A percentile compares a stretch with the other conserved stretches of the same genome.
Evolutionary conservation across 2,888 invertebrate genomes (phyloP).

Genomic region (Limnephilus rhombicus): DNA sequence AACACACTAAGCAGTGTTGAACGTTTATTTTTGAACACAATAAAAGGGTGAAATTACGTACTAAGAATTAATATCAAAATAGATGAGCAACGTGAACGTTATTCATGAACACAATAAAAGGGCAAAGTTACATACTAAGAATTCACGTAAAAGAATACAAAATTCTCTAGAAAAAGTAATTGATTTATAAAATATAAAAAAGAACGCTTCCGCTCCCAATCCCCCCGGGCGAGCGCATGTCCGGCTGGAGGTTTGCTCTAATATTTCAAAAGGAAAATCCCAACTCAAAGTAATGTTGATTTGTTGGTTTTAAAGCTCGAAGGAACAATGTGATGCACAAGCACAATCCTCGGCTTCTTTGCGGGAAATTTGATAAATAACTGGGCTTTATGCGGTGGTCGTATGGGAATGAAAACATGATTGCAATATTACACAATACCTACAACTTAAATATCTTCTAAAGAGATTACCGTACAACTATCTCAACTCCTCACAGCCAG

Average conservation of each 20-base stretch:
- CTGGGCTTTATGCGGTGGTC: not conserved
- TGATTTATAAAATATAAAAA: conserved; percentile 20
- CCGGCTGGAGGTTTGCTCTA: conserved; percentile 55
- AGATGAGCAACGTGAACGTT: not conserved
- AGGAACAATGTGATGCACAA: conserved; percentile 46
- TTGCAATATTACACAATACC: no score
- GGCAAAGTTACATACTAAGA: not conserved
- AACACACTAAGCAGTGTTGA: not conserved
- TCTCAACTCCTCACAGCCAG: no score
- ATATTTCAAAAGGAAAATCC: conserved; percentile 60
- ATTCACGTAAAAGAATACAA: not conserved
- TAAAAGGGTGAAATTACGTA: not conserved
- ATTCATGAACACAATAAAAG: not conserved
- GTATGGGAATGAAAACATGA: not conserved
- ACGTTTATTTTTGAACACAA: not conserved
- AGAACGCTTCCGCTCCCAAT: conserved; percentile 46
- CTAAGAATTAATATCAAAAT: not conserved
- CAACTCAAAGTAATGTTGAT: conserved; percentile 59
- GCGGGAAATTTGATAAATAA: not conserved
- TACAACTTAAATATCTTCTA: not conserved
- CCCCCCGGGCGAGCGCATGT: conserved; percentile 53
- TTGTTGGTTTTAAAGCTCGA: conserved; percentile 53
- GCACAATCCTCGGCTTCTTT: conserved; percentile 14
- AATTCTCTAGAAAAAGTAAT: conserved; percentile 16
- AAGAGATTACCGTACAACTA: not conserved